Percentiles rank a stretch among this genome's conserved stretches.
Evolutionary conservation across 2,888 invertebrate genomes (phyloP).

Genomic region (Holacanthella duospinosa): DNA sequence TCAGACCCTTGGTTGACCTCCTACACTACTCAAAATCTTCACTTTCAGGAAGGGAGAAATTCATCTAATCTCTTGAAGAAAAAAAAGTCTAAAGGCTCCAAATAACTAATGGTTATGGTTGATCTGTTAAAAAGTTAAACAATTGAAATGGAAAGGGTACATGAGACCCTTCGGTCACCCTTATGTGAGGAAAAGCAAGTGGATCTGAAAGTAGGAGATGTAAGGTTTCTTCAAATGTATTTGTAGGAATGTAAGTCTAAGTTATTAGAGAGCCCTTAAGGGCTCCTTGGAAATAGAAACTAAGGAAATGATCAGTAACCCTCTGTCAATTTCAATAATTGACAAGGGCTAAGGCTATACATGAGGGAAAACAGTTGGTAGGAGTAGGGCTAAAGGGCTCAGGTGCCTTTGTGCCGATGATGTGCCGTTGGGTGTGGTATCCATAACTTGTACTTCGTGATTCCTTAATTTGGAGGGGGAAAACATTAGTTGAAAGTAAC

Average conservation of each 20-base stretch:
- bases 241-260: background rate
- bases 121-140: background rate
- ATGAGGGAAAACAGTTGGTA: background rate
- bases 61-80: background rate
- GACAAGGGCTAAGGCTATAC: background rate
- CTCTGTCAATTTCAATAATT: slow-evolving; percentile 1
- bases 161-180: background rate
- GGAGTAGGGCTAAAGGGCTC: background rate
- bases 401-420: background rate
- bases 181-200: background rate
- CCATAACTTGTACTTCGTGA: background rate
- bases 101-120: too few relatives aligned
- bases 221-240: background rate
- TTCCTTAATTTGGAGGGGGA: background rate
- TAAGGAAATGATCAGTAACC: background rate
- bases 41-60: background rate
- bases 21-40: background rate
- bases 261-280: background rate
- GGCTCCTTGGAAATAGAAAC: background rate
- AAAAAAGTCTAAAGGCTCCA: too few relatives aligned
- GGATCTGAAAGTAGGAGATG: background rate
- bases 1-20: background rate
- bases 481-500: background rate
- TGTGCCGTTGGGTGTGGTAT: slow-evolving; percentile 1
- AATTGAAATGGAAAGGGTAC: too few relatives aligned